Base-by-base conservation (phyloP, 2,797 vertebrate genomes). In the Oryzias sinensis region DNA sequence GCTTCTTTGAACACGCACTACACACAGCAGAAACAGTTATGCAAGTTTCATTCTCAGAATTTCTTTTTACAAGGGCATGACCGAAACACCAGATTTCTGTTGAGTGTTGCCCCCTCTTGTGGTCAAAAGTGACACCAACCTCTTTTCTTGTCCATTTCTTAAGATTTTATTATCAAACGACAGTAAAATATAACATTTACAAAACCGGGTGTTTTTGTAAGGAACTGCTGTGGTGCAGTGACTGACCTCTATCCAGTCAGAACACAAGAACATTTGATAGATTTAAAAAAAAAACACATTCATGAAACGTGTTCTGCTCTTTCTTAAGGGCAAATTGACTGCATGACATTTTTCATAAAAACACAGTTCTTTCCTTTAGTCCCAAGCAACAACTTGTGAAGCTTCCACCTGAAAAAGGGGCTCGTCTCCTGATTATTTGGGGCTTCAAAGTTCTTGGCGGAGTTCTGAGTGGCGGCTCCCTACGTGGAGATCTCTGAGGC, bases 91-190 rank as follows among this genome's bases (percentile, higher is more conserved):
- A 46, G 1, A 20, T 33, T 73, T 65, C 17, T 62, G 24, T 72
- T 68, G 67, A 65, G 57, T 60, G 29, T 50, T 59, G 49, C 78
- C 0, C 78, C 81, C 74, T 81, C 88, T 85, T 55, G 74, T 80
- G 85, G 77, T 33, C 56, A 56, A 6, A 6, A 43, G 52, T 46
- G 42, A 3, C 50, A 58, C 20, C 57, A 18, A 4, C 2, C 11
- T 40, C 8, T 51, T 53, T n/a, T 65, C 4, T 4, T 49, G 4
- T 6, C 37, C 0, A 6, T 37, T 45, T 22, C 14, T 17, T 9
- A 55, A 55, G 11, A 27, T 43, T 11, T 53, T 29, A 6, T 45
- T 24, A 1, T 2, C 18, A 22, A 43, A 8, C 3, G 6, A 17
- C 5, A 55, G 25, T 13, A 49, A 25, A 16, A 33, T 17, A 17